These are phyloP conservation scores for Ceratosolen fusciceps DNA, from an alignment of 1,140 invertebrate genomes.

Conservation along the genomic window DNA sequence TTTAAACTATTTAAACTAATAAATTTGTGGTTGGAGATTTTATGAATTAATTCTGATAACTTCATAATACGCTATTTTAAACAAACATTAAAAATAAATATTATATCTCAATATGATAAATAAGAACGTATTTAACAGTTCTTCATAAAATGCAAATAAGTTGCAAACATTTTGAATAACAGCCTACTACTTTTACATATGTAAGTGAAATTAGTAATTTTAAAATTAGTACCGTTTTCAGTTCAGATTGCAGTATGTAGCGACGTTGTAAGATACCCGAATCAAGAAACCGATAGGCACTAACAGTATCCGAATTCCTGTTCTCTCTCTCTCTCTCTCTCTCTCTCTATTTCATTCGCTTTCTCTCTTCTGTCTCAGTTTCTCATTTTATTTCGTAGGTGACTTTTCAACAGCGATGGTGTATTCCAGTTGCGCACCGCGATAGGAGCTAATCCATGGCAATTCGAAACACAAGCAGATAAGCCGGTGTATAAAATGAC, in stretches of 20 bases:
- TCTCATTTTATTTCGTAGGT: background rate
- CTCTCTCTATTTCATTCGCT: background rate
- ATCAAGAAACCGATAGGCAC: slow-evolving; percentile 4
- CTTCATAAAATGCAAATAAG: too few species aligned
- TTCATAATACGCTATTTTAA: too few species aligned
- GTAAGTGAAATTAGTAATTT: background rate
- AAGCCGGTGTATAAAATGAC: slow-evolving; percentile 35
- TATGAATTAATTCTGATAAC: too few species aligned
- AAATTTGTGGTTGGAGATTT: too few species aligned
- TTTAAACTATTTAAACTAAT: too few species aligned
- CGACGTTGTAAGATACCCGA: background rate
- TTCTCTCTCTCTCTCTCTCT: background rate
- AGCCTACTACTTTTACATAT: background rate
- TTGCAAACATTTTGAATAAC: too few species aligned
- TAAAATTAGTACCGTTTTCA: background rate
- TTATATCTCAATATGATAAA: too few species aligned
- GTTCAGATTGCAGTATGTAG: background rate
- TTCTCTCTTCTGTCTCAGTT: background rate
- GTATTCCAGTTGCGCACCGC: slow-evolving; percentile 21
- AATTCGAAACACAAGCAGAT: slow-evolving; percentile 25
- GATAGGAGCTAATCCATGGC: slow-evolving; percentile 15
- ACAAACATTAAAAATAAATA: too few species aligned
- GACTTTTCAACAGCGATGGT: background rate
- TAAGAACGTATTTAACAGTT: too few species aligned
- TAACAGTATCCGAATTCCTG: background rate